Evolutionary conservation across 2,888 invertebrate species (phyloP).

Genomic region (Mimumesa dahlbomi): DNA sequence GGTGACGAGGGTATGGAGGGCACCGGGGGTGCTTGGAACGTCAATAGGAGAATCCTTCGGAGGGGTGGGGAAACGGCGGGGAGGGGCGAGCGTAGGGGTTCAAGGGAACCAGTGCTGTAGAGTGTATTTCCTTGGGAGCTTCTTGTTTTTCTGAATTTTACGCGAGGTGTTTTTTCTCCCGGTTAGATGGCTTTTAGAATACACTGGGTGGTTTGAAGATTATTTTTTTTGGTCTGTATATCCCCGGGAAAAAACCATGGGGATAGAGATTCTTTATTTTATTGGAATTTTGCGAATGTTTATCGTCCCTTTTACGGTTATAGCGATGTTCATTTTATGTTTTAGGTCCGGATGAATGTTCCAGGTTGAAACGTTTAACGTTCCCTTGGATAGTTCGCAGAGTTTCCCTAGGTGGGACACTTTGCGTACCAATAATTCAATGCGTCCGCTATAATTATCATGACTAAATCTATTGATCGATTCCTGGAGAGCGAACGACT

Average conservation of each 20-base stretch:
- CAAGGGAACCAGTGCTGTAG: constrained; percentile 17
- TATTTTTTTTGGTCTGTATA: too few species aligned
- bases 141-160: neutral
- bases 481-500: neutral
- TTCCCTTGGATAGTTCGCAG: constrained; percentile 32
- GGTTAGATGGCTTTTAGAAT: too few species aligned
- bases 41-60: constrained; percentile 67
- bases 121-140: neutral
- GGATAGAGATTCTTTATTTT: too few species aligned
- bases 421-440: constrained; percentile 29
- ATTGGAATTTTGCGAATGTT: too few species aligned
- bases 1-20: constrained; percentile 35
- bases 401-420: neutral
- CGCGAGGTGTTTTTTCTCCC: too few species aligned
- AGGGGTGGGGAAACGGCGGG: constrained; percentile 32
- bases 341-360: too few species aligned
- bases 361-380: too few species aligned
- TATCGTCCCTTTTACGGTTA: too few species aligned
- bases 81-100: constrained; percentile 24
- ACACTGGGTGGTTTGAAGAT: too few species aligned
- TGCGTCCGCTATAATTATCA: constrained; percentile 35
- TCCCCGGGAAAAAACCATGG: too few species aligned
- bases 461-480: constrained; percentile 36
- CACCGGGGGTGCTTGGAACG: too few species aligned
- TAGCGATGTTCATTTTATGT: too few species aligned